Conservation (phyloP, 2,797 vertebrate genomes). For the Ibycter americanus region DNA sequence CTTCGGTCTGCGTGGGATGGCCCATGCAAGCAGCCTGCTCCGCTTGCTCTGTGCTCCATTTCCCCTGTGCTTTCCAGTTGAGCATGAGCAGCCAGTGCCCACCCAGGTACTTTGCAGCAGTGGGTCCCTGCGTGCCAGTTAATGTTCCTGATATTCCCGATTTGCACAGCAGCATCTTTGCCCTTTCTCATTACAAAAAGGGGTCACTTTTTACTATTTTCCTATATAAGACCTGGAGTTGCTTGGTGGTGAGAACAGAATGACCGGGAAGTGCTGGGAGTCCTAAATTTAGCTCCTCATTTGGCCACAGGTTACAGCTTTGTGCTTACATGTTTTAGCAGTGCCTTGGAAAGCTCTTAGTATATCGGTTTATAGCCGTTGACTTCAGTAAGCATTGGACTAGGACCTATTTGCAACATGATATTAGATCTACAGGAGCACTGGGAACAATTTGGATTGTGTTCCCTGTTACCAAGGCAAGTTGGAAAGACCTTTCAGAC, state of each 20-base stretch:
- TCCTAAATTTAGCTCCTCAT: not conserved
- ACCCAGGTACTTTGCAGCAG: accelerated
- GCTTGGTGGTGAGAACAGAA: not conserved
- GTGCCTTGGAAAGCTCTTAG: not conserved
- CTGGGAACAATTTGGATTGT: not conserved
- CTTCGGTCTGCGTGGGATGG: not conserved
- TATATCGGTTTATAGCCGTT: not conserved
- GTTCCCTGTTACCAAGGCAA: slow-evolving; percentile 7
- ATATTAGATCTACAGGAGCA: not conserved
- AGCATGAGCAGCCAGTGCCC: accelerated
- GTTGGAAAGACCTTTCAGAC: not conserved
- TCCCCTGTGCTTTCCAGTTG: not conserved
- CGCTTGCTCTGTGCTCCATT: not conserved
- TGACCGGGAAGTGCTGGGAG: not conserved
- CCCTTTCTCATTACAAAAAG: not conserved
- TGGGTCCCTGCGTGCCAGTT: accelerated
- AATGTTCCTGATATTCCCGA: accelerated
- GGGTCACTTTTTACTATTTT: not conserved
- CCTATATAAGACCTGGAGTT: not conserved
- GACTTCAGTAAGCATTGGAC: not conserved
- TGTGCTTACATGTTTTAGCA: not conserved
- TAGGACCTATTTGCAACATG: not conserved
- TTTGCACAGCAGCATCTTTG: not conserved
- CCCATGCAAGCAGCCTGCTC: not conserved
- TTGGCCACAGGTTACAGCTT: not conserved